Percentiles rank a stretch among this genome's conserved stretches.
phyloP scores from a whole-genome alignment of 2,888 invertebrate species.

The Pegoplata infirma region DNA sequence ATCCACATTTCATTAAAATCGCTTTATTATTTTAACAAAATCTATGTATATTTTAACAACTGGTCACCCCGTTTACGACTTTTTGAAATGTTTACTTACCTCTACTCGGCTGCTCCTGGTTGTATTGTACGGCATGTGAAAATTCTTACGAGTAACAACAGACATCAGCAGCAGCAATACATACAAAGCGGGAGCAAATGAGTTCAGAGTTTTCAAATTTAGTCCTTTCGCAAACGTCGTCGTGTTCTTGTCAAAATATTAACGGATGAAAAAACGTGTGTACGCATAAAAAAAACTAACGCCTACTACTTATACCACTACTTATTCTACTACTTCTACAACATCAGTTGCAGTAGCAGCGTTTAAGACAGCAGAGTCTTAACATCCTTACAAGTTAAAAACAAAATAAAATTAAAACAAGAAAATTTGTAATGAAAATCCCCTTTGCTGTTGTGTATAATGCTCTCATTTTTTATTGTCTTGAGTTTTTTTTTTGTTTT shows the following conservation, averaged over 20 bases:
- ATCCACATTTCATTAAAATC: no score
- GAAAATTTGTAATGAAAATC: constrained; percentile 16
- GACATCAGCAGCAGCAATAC: constrained; percentile 35
- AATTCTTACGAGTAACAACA: constrained; percentile 60
- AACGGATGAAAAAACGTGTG: constrained; percentile 55
- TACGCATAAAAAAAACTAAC: constrained; percentile 45
- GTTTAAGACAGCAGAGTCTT: background rate
- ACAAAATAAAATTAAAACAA: constrained; percentile 1
- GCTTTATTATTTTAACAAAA: background rate
- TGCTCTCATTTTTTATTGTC: background rate
- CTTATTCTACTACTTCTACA: background rate
- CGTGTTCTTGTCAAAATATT: constrained; percentile 69
- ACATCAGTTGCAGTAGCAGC: constrained; percentile 23
- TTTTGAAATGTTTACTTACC: constrained; percentile 48
- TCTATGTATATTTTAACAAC: background rate
- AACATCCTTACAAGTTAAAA: background rate
- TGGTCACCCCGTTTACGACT: constrained; percentile 27
- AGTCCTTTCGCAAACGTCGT: constrained; percentile 76
- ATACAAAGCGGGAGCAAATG: constrained; percentile 60
- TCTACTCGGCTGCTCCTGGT: constrained; percentile 46
- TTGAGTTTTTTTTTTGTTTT: background rate
- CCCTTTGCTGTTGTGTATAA: constrained; percentile 13
- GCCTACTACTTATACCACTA: constrained; percentile 32
- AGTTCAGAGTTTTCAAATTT: constrained; percentile 66
- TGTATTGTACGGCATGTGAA: constrained; percentile 48